phyloP scores from a whole-genome alignment of 1,140 invertebrate species.

The Gonatopus flavifemur region DNA sequence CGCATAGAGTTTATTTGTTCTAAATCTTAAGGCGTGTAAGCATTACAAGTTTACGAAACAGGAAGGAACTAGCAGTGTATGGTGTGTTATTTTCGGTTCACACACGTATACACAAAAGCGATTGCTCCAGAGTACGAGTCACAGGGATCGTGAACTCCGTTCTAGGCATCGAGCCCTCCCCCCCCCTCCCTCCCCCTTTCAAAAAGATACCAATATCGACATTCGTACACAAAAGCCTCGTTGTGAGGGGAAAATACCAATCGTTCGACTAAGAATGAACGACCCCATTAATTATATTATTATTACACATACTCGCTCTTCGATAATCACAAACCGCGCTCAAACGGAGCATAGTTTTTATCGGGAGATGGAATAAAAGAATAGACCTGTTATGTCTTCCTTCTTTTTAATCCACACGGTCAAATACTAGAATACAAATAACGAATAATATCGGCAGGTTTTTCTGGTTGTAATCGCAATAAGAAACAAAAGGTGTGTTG shows the following conservation, averaged over 20 bases:
- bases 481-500: too few species aligned
- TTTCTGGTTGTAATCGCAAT: too few species aligned
- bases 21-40: too few species aligned
- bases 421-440: too few species aligned
- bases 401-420: too few species aligned
- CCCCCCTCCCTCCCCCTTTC: too few species aligned
- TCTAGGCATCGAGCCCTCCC: background rate
- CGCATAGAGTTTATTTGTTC: too few species aligned
- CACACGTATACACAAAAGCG: too few species aligned
- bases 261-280: background rate
- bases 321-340: background rate
- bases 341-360: background rate
- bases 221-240: constrained; percentile 3
- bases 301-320: constrained; percentile 4
- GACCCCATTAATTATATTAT: constrained; percentile 17
- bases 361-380: too few species aligned
- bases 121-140: too few species aligned
- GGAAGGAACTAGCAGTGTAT: background rate
- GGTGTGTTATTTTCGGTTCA: background rate
- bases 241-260: background rate
- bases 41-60: background rate
- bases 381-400: too few species aligned
- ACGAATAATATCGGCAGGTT: too few species aligned
- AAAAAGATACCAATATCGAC: constrained; percentile 3
- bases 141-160: background rate